Evolutionary conservation across 2,113 vertebrate species (phyloP), one percentile per base, ranked within the genome.

Genomic region (Perognathus longimembris): DNA sequence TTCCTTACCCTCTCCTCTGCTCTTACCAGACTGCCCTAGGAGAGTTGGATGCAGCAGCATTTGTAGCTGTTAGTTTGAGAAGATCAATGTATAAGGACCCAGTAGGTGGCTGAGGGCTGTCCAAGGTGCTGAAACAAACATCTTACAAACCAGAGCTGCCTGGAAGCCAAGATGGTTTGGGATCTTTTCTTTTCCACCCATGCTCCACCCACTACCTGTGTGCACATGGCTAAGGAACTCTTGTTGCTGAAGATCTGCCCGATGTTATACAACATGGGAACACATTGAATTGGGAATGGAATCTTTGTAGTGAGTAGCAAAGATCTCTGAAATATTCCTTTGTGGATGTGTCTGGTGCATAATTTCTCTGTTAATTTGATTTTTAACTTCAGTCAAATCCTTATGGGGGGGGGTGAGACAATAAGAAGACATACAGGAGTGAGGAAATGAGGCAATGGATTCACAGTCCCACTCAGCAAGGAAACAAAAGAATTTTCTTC

Each of bases 321-420:
- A 74, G 63, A n/a, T 42, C 73, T 26, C 40, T 73, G 80, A 95
- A 86, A 73, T 24, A n/a, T 36, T 69, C 34, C 18, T 20, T 54
- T 84, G 32, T 59, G 79, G 57, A 45, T 67, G 20, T 77, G 32
- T 7, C 42, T 50, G 59, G 6, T 36, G 3, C 34, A 57, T 32
- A 74, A 9, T 82, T 94, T 90, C 38, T 76, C 71, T 54, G 4
- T 93, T 86, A 81, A 76, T 90, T 96, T 69, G 21, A 89, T 90
- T 89, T 94, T 85, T 85, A 85, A 36, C 15, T 85, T 84, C 22
- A 80, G 15, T 57, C 21, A 81, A 61, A 32, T 89, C 32, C 12
- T 84, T 70, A 17, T 7, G 0, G 61, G 40, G 9, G 10, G 0
- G 61, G 40, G 9, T 5, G 15, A 36, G 66, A 45, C n/a, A 12